These are phyloP conservation scores for Gouania willdenowi DNA, from an alignment of 2,797 vertebrate species.

Conservation along the genomic window DNA sequence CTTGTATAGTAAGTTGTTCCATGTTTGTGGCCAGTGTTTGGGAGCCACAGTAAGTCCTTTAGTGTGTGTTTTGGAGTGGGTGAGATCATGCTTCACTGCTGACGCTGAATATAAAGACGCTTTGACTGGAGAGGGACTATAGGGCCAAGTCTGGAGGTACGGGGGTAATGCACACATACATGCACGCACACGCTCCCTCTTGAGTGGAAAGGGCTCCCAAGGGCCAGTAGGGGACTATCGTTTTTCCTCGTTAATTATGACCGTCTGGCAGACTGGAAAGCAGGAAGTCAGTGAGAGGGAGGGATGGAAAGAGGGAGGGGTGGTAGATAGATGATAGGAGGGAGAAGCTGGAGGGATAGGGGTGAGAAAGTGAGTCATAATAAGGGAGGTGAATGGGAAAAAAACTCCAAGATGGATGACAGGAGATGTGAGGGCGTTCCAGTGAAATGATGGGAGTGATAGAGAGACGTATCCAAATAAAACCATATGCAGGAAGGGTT, in stretches of 20 bases:
- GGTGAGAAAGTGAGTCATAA: constrained; percentile 40
- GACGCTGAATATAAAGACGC: constrained; percentile 76
- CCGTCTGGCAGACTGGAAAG: constrained; percentile 77
- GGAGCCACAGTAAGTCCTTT: constrained; percentile 67
- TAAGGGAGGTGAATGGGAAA: constrained; percentile 63
- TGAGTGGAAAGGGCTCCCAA: constrained; percentile 71
- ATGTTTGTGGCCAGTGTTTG: constrained; percentile 60
- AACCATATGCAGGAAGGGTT: constrained; percentile 54
- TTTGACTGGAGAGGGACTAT: constrained; percentile 71
- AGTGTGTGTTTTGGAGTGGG: constrained; percentile 58
- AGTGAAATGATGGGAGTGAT: constrained; percentile 35
- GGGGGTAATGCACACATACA: constrained; percentile 41
- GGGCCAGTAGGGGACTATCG: constrained; percentile 76
- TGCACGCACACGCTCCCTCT: constrained; percentile 26
- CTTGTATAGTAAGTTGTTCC: constrained; percentile 49
- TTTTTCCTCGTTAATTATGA: constrained; percentile 83
- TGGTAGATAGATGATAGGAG: constrained; percentile 61
- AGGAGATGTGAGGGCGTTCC: constrained; percentile 43
- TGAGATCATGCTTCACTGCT: constrained; percentile 75
- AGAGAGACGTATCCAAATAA: constrained; percentile 53
- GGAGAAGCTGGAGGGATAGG: constrained; percentile 4
- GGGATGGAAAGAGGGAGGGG: constrained; percentile 55
- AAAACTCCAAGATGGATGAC: constrained; percentile 54
- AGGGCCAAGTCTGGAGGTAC: constrained; percentile 72
- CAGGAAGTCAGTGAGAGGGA: constrained; percentile 76